These are phyloP conservation scores for Cettia cetti DNA, from an alignment of 2,113 vertebrate species.

Conservation along the genomic window DNA sequence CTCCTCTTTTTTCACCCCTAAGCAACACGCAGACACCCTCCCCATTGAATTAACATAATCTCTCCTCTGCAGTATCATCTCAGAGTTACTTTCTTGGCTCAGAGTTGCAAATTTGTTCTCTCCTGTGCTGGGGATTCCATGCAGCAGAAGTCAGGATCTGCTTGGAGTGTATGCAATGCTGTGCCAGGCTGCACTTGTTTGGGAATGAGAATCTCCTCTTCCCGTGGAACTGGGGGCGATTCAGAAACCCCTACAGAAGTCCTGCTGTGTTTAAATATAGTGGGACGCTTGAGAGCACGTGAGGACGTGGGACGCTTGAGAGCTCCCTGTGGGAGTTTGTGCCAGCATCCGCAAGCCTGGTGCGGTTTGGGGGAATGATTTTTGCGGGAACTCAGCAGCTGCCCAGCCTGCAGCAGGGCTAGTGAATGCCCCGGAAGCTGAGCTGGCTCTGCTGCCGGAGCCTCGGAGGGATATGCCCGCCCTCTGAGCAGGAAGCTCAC, in stretches of 20 bases:
- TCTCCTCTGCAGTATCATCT: not conserved
- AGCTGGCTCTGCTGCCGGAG: not conserved
- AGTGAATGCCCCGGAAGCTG: rapidly evolving
- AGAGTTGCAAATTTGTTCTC: not conserved
- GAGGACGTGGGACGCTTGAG: too few species aligned
- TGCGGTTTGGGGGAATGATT: not conserved
- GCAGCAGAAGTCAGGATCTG: not conserved
- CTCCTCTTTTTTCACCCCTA: not conserved
- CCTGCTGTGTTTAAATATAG: not conserved
- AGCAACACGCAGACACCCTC: not conserved
- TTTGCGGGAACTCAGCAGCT: not conserved
- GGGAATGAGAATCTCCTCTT: not conserved
- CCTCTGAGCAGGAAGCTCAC: not conserved
- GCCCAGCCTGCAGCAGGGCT: not conserved
- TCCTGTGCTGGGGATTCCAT: not conserved
- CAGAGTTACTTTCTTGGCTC: not conserved
- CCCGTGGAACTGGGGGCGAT: not conserved
- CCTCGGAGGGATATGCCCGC: rapidly evolving
- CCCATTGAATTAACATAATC: not conserved
- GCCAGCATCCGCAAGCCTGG: not conserved
- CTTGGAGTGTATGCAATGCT: not conserved
- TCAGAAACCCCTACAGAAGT: not conserved
- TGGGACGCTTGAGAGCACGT: not conserved
- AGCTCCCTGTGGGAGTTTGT: not conserved
- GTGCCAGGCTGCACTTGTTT: not conserved